These are phyloP conservation scores for Vandiemenella viatica DNA, from an alignment of 2,888 invertebrate genomes.

Conservation along the genomic window DNA sequence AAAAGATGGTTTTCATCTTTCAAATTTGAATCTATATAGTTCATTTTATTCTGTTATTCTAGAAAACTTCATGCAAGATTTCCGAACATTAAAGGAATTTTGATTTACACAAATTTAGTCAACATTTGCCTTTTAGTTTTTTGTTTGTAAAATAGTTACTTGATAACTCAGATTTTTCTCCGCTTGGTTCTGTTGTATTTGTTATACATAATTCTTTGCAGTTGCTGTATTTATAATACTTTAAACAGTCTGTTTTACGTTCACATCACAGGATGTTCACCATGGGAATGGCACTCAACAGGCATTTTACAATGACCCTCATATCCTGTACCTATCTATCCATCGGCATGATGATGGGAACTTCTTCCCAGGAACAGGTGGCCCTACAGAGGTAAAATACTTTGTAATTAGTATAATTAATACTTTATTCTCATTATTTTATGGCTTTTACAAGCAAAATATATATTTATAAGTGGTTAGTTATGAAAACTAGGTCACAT, in stretches of 20 bases:
- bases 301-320: slow-evolving; percentile 90
- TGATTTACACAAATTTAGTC: not conserved
- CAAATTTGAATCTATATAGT: no score
- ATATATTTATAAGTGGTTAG: no score
- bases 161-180: not conserved
- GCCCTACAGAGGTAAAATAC: slow-evolving; percentile 55
- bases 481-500: no score
- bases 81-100: not conserved
- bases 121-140: not conserved
- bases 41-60: not conserved
- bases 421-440: no score
- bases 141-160: not conserved
- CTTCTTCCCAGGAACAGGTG: slow-evolving; percentile 99
- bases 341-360: slow-evolving; percentile 99
- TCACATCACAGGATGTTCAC: slow-evolving; percentile 90
- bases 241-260: no score
- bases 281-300: slow-evolving; percentile 98
- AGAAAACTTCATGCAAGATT: not conserved
- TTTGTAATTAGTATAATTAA: no score
- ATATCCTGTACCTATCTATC: slow-evolving; percentile 88
- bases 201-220: not conserved
- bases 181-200: not conserved
- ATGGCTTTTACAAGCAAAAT: no score
- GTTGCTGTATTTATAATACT: no score
- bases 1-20: no score